Conservation (phyloP, 2,113 vertebrate species). For the Halcyon malimbica region DNA sequence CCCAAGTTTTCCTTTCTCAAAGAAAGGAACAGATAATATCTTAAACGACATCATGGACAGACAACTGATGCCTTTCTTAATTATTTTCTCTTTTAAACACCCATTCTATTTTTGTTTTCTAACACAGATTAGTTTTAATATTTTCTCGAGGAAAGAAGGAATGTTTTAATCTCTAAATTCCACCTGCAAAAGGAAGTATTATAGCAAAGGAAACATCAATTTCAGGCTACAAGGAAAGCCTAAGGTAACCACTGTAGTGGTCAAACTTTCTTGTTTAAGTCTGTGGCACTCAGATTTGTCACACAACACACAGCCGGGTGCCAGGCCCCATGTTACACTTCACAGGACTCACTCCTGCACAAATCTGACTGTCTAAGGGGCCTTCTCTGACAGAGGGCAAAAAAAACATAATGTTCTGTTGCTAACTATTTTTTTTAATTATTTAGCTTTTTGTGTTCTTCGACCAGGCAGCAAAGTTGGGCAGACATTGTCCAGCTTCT, state of each 20-base stretch:
- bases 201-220: background rate
- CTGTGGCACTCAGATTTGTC: background rate
- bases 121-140: background rate
- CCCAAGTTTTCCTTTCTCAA: background rate
- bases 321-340: background rate
- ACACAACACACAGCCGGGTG: fast-evolving
- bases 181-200: background rate
- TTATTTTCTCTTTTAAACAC: background rate
- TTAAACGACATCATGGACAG: background rate
- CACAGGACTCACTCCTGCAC: background rate
- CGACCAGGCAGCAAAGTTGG: background rate
- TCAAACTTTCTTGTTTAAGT: background rate
- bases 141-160: background rate
- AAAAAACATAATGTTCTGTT: background rate
- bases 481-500: background rate
- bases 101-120: background rate
- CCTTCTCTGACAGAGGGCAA: background rate
- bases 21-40: background rate
- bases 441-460: background rate
- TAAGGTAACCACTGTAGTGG: background rate
- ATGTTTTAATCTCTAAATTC: background rate
- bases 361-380: background rate
- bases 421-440: background rate
- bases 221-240: background rate
- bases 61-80: background rate